Conservation (phyloP, 2,888 invertebrate species). For the Drosophila helvetica region DNA sequence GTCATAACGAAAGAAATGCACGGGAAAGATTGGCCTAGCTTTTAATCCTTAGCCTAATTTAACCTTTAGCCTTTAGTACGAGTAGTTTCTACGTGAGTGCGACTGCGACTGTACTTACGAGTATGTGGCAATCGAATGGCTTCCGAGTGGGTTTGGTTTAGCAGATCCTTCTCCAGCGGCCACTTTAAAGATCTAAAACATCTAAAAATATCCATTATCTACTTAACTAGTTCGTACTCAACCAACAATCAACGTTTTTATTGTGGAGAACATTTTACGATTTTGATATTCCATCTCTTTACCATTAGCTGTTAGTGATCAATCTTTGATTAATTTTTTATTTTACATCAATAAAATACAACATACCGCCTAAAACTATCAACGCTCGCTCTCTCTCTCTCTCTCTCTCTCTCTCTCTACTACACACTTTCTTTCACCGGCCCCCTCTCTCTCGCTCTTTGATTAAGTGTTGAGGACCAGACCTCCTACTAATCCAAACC, state of each 20-base stretch:
- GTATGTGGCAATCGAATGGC: slow-evolving; percentile 62
- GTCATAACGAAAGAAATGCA: slow-evolving; percentile 41
- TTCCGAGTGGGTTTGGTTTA: slow-evolving; percentile 58
- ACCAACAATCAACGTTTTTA: slow-evolving; percentile 30
- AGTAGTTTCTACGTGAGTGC: slow-evolving; percentile 20
- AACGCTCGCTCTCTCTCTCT: slow-evolving; percentile 39
- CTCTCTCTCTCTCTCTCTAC: slow-evolving; percentile 17
- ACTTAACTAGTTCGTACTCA: slow-evolving; percentile 50
- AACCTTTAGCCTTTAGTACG: slow-evolving; percentile 48
- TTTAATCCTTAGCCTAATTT: slow-evolving; percentile 58
- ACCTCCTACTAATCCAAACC: slow-evolving; percentile 19
- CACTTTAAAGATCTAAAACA: slow-evolving; percentile 54
- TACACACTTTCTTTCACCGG: slow-evolving; percentile 6
- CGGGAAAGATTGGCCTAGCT: slow-evolving; percentile 68
- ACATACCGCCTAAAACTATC: slow-evolving; percentile 52
- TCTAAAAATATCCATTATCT: slow-evolving; percentile 29
- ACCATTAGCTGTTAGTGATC: slow-evolving; percentile 40
- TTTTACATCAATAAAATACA: slow-evolving; percentile 75
- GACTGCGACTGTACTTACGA: too few species aligned
- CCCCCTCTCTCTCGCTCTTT: slow-evolving; percentile 17
- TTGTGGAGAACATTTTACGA: slow-evolving; percentile 43
- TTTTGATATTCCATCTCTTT: slow-evolving; percentile 68
- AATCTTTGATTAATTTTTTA: slow-evolving; percentile 64
- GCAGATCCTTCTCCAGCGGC: slow-evolving; percentile 52
- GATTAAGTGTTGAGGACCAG: slow-evolving; percentile 22